These are phyloP conservation scores for Heteromormyrus szaboi DNA, from an alignment of 2,797 vertebrate genomes.

Conservation along the genomic window DNA sequence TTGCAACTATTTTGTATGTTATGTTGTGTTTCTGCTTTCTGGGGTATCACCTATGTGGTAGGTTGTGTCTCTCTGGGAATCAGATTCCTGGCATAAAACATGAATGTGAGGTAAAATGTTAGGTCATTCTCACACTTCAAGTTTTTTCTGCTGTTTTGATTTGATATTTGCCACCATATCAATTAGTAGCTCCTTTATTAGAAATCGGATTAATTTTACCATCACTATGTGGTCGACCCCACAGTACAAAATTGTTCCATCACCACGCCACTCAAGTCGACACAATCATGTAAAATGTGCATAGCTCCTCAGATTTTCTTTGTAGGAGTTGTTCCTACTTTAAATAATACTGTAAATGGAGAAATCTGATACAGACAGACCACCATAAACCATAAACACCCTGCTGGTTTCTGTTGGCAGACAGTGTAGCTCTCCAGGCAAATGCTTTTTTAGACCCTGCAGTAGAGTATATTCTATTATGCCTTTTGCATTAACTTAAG, in stretches of 20 bases:
- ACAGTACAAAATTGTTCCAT: background rate
- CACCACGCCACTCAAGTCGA: background rate
- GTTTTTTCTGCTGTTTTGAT: background rate
- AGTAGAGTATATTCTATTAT: background rate
- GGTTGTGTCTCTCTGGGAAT: background rate
- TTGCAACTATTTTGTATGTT: constrained; percentile 67
- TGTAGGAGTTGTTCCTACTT: background rate
- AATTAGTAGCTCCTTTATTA: background rate
- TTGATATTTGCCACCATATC: background rate
- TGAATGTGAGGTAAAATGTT: background rate
- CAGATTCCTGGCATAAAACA: background rate
- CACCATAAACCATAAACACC: background rate
- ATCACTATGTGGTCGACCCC: background rate
- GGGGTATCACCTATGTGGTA: background rate
- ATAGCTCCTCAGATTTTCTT: background rate
- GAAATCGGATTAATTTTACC: background rate
- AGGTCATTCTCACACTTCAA: background rate
- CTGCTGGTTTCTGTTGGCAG: background rate
- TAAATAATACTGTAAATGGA: background rate
- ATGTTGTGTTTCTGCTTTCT: constrained; percentile 24
- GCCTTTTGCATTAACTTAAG: background rate
- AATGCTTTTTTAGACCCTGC: background rate
- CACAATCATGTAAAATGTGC: background rate
- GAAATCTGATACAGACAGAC: background rate
- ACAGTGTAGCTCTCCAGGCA: background rate